Evolutionary conservation across 2,797 vertebrate genomes (phyloP).

Genomic region (Eidolon dupreanum): DNA sequence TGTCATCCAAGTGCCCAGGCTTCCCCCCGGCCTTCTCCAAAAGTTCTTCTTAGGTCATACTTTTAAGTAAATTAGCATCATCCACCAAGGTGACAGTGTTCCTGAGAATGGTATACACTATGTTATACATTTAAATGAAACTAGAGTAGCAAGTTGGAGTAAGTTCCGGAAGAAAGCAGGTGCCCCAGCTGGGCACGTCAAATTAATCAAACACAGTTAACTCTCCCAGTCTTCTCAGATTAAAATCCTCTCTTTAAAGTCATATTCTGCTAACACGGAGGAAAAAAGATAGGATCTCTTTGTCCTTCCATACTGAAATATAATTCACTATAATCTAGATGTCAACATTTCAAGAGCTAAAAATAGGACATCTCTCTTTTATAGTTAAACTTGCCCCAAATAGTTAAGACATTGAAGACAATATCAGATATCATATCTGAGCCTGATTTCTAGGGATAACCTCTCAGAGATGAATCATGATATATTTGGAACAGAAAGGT

Average conservation of each 20-base stretch:
- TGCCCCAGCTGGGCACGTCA: neutral
- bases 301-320: conserved; percentile 48
- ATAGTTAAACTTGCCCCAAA: conserved; percentile 41
- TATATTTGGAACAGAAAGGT: conserved; percentile 38
- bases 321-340: conserved; percentile 26
- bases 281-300: neutral
- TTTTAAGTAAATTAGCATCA: conserved; percentile 19
- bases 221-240: neutral
- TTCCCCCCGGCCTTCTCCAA: neutral
- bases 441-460: conserved; percentile 7
- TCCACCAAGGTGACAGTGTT: conserved; percentile 10
- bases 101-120: neutral
- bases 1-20: neutral
- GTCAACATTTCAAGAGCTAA: conserved; percentile 50
- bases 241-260: conserved; percentile 9
- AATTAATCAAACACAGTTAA: neutral
- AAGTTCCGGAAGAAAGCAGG: neutral
- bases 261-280: neutral
- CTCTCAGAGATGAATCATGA: neutral
- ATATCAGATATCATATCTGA: neutral
- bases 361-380: conserved; percentile 54
- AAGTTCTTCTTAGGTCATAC: neutral
- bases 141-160: neutral
- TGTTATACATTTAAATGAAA: conserved; percentile 1
- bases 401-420: conserved; percentile 15